Percentiles rank a stretch among this genome's conserved stretches.
Conservation (phyloP, 2,888 invertebrate genomes). For the Drosophila ochracea region DNA sequence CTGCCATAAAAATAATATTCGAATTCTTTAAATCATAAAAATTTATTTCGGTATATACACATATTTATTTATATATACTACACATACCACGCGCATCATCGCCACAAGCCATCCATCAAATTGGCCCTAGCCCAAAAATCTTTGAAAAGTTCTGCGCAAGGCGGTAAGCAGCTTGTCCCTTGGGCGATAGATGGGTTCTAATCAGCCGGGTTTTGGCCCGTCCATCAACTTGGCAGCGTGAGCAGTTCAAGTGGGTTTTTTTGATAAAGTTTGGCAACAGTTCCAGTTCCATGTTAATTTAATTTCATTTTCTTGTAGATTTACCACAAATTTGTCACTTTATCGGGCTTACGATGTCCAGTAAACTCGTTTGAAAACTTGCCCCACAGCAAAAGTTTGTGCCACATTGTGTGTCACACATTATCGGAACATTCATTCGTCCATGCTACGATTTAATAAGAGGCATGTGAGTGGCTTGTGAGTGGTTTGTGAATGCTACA, state of each 20-base stretch:
- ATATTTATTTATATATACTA: background rate
- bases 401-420: conserved; percentile 47
- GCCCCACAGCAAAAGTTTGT: conserved; percentile 46
- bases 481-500: background rate
- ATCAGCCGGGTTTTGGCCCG: conserved; percentile 47
- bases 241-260: background rate
- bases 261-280: conserved; percentile 57
- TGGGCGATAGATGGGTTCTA: conserved; percentile 61
- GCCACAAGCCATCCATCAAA: conserved; percentile 62
- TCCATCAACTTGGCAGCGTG: conserved; percentile 32
- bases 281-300: conserved; percentile 71
- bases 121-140: conserved; percentile 52
- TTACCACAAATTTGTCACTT: conserved; percentile 68
- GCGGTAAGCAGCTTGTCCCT: conserved; percentile 28
- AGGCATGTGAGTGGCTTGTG: background rate
- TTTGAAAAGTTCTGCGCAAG: conserved; percentile 49
- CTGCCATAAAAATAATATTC: conserved; percentile 1
- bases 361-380: conserved; percentile 56
- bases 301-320: conserved; percentile 69
- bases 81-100: conserved; percentile 1
- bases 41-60: background rate
- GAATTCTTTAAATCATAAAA: conserved; percentile 35
- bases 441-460: conserved; percentile 2
- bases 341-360: conserved; percentile 54
- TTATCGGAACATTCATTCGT: conserved; percentile 56